Evolutionary conservation across 64 coral and sea anemone species (phyloP).

Genomic region (Acropora yongei): DNA sequence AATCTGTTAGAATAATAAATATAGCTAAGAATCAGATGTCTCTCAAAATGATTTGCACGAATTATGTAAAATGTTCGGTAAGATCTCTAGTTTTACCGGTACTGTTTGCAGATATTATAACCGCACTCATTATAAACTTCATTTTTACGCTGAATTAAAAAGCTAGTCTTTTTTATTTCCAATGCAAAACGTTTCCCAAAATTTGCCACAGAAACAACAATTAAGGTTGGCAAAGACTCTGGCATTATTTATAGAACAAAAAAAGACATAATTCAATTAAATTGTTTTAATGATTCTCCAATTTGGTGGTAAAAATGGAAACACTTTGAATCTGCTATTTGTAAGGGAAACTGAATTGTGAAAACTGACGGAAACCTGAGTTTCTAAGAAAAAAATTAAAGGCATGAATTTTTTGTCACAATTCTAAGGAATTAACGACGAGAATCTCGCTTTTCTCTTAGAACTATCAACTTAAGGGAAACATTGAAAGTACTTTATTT

Average conservation of each 20-base stretch:
- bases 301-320: too few species aligned
- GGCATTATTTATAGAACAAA: not conserved
- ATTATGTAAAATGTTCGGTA: not conserved
- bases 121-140: not conserved
- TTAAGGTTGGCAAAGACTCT: not conserved
- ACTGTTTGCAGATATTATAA: too few species aligned
- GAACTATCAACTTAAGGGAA: too few species aligned
- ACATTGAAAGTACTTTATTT: too few species aligned
- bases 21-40: not conserved
- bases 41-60: constrained; percentile 22
- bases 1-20: constrained; percentile 32
- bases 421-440: not conserved
- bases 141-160: too few species aligned
- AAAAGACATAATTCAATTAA: constrained; percentile 26
- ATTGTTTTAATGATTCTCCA: not conserved
- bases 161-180: not conserved
- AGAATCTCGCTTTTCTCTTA: too few species aligned
- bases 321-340: too few species aligned
- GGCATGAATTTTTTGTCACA: not conserved
- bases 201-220: not conserved
- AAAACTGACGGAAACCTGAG: too few species aligned
- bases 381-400: too few species aligned
- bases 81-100: too few species aligned
- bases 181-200: not conserved
- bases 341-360: too few species aligned